Evolutionary conservation across 2,113 vertebrate genomes (phyloP).

Genomic region (Prinia subflava): DNA sequence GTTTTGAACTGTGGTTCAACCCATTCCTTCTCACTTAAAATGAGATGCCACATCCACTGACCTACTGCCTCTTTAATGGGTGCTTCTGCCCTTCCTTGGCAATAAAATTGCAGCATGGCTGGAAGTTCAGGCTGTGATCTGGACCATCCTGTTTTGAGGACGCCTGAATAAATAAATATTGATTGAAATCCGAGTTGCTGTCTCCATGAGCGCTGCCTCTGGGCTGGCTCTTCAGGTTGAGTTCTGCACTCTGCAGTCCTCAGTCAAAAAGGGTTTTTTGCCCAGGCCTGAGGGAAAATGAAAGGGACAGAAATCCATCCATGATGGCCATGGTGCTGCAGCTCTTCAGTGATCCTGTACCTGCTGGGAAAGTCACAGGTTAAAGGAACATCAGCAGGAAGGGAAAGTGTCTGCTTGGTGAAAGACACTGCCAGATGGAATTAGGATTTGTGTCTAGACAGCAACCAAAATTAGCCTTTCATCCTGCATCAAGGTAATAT

Average conservation of each 20-base stretch:
- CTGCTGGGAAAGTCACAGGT: not conserved
- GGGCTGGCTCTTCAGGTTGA: not conserved
- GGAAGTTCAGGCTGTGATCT: not conserved
- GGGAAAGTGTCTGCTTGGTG: not conserved
- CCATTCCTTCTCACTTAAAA: not conserved
- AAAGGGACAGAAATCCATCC: not conserved
- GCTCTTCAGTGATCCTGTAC: not conserved
- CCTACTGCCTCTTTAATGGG: not conserved
- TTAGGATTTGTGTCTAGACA: constrained; percentile 42
- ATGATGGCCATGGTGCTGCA: not conserved
- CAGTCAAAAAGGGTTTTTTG: not conserved
- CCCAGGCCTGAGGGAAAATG: not conserved
- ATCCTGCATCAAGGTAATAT: constrained; percentile 39
- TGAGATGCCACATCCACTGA: not conserved
- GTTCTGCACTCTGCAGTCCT: not conserved
- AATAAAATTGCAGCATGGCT: not conserved
- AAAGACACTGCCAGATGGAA: constrained; percentile 5
- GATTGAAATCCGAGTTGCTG: not conserved
- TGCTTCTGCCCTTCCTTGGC: not conserved
- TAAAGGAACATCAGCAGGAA: not conserved
- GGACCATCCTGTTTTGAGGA: not conserved
- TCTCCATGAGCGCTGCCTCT: not conserved
- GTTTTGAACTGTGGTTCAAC: not conserved
- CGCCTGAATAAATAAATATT: not conserved
- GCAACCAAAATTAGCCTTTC: constrained; percentile 50